Conservation (phyloP, 2,888 invertebrate species). For the Athalia rosae region DNA sequence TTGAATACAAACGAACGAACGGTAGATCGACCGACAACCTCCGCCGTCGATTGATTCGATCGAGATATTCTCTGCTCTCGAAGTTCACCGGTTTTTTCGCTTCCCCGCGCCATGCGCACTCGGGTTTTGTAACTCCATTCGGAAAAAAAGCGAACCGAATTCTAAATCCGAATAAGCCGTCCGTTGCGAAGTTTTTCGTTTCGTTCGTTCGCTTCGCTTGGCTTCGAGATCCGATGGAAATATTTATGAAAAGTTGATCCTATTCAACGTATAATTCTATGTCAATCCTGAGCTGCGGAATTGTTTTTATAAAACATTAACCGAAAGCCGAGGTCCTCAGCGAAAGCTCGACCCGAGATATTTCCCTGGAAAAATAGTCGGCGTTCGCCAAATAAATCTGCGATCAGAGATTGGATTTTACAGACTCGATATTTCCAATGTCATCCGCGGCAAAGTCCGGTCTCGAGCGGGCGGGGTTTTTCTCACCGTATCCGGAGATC, state of each 20-base stretch:
- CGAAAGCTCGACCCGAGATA: no score
- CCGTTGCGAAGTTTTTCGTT: not conserved
- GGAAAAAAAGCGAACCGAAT: no score
- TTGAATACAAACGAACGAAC: slow-evolving; percentile 44
- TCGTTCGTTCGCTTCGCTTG: not conserved
- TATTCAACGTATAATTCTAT: not conserved
- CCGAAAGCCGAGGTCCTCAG: not conserved
- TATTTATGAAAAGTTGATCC: slow-evolving; percentile 34
- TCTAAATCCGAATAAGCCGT: not conserved
- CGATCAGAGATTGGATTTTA: slow-evolving; percentile 8
- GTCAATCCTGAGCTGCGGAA: not conserved
- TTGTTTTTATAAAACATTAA: no score
- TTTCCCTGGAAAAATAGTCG: no score
- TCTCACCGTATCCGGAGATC: slow-evolving; percentile 24
- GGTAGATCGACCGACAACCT: slow-evolving; percentile 35
- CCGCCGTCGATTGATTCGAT: slow-evolving; percentile 44
- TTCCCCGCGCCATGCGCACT: not conserved
- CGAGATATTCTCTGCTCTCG: slow-evolving; percentile 41
- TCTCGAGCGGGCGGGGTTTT: not conserved
- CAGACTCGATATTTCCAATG: slow-evolving; percentile 1
- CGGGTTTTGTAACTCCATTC: no score
- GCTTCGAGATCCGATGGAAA: not conserved
- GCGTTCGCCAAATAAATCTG: slow-evolving; percentile 10
- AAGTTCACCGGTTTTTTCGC: not conserved
- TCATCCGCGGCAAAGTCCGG: slow-evolving; percentile 9